Evolutionary conservation across 1,140 invertebrate genomes (phyloP), one percentile per base, ranked within the genome.

Genomic region (Lordiphosa clarofinis): DNA sequence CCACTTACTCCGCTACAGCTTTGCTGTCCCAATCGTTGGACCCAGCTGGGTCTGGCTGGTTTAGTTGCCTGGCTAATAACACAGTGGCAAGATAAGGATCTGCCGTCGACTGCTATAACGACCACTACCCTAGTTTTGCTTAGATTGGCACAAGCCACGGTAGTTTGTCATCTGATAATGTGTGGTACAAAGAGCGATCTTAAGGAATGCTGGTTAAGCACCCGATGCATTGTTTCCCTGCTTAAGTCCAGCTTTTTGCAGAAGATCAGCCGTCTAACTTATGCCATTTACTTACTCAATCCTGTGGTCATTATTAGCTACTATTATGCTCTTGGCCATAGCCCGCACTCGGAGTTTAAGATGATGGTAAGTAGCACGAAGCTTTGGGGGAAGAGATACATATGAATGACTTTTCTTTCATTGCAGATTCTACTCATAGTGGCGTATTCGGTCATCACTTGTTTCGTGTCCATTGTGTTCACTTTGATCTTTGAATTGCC

Each of bases 401-500:
- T n/a, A 5, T 19, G 6, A 54, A n/a, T 33, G 12, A 31, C 7
- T 24, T 11, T 4, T 12, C 7, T 10, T 38, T 35, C 11, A 3
- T 54, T 53, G 1, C 49, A 73, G 73, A 6, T 58, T 4, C 15
- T 67, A 6, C 4, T 76, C 0, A 21, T 13, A 0, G 55, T 67
- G 5, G 50, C 53, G 4, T 10, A 33, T 11, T 43, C 50, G 10
- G 35, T 46, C 1, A 31, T 78, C 4, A 44, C 42, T 6, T 56
- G 50, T 8, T 1, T 61, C 0, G 2, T 59, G 10, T 42, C 67
- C 1, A 21, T 73, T 7, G 50, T 15, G 9, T 10, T 56, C 1
- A 78, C 73, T 0, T 13, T 76, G 24, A 21, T 78, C 21, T 48
- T 78, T n/a, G 73, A 76, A 28, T 19, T 67, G 9, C 73, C 73